phyloP scores from a whole-genome alignment of 1,140 invertebrate genomes.

The Calephelis nemesis region DNA sequence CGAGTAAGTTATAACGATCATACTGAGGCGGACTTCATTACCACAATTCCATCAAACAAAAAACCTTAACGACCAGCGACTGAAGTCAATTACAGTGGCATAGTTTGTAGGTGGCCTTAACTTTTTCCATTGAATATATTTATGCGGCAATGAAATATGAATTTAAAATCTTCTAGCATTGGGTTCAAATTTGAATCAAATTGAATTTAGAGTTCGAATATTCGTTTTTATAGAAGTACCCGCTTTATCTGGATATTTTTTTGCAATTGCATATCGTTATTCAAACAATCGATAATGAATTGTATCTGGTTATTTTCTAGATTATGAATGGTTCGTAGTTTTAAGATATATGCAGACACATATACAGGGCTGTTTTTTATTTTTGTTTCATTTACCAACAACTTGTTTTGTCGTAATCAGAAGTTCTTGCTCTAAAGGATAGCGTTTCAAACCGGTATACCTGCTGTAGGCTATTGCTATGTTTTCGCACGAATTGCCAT shows the following conservation, averaged over 20 bases:
- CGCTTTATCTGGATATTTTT: neutral
- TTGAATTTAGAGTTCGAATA: neutral
- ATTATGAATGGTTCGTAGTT: constrained; percentile 7
- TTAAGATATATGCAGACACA: neutral
- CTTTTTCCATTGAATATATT: constrained; percentile 1
- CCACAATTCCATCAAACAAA: neutral
- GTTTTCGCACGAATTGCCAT: no score
- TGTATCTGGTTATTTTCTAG: neutral
- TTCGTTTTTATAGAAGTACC: constrained; percentile 3
- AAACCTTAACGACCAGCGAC: neutral
- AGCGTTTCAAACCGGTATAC: no score
- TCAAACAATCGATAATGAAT: constrained; percentile 16
- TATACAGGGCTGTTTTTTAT: no score
- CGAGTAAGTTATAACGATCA: neutral
- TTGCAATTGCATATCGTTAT: constrained; percentile 12
- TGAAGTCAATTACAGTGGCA: constrained; percentile 11
- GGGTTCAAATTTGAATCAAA: neutral
- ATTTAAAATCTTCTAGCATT: neutral
- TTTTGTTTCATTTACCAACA: no score
- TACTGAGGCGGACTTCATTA: neutral
- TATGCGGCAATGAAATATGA: neutral
- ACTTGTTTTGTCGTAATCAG: no score
- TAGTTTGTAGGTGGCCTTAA: constrained; percentile 10
- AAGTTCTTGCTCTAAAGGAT: no score
- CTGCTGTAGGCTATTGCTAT: no score